Conservation (phyloP, 2,113 vertebrate genomes). For the Ovibos moschatus region DNA sequence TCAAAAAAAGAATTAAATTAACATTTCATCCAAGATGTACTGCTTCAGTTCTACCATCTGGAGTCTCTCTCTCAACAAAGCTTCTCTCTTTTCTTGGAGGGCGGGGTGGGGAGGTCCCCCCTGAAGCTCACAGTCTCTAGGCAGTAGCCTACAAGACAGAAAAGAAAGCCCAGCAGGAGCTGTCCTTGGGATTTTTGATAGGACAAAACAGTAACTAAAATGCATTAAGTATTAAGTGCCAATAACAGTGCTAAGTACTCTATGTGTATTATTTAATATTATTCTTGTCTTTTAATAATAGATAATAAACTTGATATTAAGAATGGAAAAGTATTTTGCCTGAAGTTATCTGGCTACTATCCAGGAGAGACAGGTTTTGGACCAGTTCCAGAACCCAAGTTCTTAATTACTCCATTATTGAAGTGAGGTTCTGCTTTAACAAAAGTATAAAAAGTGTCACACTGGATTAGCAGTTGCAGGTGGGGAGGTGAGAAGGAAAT, state of each 20-base stretch:
- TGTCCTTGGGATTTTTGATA: background rate
- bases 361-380: background rate
- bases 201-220: background rate
- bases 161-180: background rate
- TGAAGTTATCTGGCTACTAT: background rate
- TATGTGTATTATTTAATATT: background rate
- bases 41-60: background rate
- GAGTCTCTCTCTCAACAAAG: background rate
- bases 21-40: background rate
- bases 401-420: background rate
- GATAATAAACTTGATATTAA: background rate
- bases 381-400: background rate
- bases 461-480: background rate
- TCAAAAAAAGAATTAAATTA: conserved; percentile 24
- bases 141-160: background rate
- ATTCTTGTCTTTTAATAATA: background rate
- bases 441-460: background rate
- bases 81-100: background rate
- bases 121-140: background rate
- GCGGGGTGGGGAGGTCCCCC: too few relatives aligned
- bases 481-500: background rate
- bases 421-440: background rate
- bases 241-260: background rate
- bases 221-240: background rate
- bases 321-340: conserved; percentile 7